Conservation (phyloP, 2,113 vertebrate genomes). For the Monopterus albus region DNA sequence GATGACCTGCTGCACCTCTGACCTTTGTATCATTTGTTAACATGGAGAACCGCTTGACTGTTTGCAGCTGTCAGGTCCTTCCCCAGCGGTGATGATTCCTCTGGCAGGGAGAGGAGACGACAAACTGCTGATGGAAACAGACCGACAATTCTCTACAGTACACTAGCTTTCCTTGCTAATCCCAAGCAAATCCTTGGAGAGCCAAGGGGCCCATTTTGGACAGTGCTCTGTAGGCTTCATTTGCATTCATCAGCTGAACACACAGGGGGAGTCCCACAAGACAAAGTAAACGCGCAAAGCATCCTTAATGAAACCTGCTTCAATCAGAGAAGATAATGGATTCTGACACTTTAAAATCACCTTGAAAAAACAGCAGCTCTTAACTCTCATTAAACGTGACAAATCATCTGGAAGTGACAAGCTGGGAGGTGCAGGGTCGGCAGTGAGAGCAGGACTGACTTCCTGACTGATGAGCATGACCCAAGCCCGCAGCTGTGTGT, state of each 20-base stretch:
- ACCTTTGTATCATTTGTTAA: slow-evolving; percentile 37
- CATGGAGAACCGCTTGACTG: not conserved
- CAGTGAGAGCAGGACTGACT: slow-evolving; percentile 31
- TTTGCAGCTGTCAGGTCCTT: slow-evolving; percentile 16
- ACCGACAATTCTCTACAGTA: slow-evolving; percentile 52
- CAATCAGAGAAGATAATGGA: slow-evolving; percentile 29
- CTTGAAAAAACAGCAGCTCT: too few species aligned
- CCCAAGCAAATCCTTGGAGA: slow-evolving; percentile 54
- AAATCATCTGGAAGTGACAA: slow-evolving; percentile 6
- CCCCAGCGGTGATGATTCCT: slow-evolving; percentile 2
- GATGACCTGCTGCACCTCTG: not conserved
- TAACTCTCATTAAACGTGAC: not conserved
- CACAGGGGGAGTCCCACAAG: slow-evolving; percentile 11
- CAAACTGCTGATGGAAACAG: slow-evolving; percentile 62
- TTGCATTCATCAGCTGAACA: slow-evolving; percentile 58
- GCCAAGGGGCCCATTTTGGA: slow-evolving; percentile 57
- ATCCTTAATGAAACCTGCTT: not conserved
- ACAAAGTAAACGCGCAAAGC: too few species aligned
- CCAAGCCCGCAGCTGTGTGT: not conserved
- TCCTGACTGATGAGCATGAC: slow-evolving; percentile 43
- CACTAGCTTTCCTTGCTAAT: slow-evolving; percentile 59
- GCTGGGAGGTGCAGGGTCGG: slow-evolving; percentile 12
- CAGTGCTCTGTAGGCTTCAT: slow-evolving; percentile 52
- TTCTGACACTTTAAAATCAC: too few species aligned
- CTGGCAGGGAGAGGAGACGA: not conserved